phyloP scores from a whole-genome alignment of 2,797 vertebrate genomes.

The Nothura maculosa region DNA sequence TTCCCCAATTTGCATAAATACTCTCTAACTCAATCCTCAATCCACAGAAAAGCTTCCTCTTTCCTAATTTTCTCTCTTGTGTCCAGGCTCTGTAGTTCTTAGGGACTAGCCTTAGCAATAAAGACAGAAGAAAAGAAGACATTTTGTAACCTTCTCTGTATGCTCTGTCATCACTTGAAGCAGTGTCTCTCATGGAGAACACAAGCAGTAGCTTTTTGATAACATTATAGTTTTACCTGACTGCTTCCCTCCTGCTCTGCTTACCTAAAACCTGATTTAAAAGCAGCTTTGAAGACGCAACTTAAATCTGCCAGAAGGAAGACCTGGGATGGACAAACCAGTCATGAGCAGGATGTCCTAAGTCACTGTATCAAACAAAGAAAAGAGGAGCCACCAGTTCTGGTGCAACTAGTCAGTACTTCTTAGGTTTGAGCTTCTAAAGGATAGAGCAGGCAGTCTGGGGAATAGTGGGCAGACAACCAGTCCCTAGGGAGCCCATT shows the following conservation, averaged over 20 bases:
- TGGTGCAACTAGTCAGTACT: accelerated
- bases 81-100: too few species aligned
- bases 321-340: not conserved
- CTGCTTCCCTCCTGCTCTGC: not conserved
- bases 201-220: not conserved
- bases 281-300: not conserved
- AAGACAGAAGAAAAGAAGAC: too few species aligned
- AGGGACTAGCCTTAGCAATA: too few species aligned
- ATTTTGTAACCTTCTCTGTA: too few species aligned
- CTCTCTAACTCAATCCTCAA: too few species aligned
- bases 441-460: not conserved
- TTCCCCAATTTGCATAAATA: too few species aligned
- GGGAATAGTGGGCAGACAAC: not conserved
- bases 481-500: not conserved
- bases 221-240: not conserved
- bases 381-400: not conserved
- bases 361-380: not conserved
- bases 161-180: not conserved
- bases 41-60: too few species aligned
- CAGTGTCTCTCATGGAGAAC: not conserved
- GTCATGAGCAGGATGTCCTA: not conserved
- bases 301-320: conserved; percentile 8
- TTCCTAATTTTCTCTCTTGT: too few species aligned
- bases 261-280: conserved; percentile 3
- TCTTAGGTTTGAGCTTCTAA: not conserved